Base-by-base conservation (phyloP, 2,797 vertebrate genomes). In the Sorex maritimensis region DNA sequence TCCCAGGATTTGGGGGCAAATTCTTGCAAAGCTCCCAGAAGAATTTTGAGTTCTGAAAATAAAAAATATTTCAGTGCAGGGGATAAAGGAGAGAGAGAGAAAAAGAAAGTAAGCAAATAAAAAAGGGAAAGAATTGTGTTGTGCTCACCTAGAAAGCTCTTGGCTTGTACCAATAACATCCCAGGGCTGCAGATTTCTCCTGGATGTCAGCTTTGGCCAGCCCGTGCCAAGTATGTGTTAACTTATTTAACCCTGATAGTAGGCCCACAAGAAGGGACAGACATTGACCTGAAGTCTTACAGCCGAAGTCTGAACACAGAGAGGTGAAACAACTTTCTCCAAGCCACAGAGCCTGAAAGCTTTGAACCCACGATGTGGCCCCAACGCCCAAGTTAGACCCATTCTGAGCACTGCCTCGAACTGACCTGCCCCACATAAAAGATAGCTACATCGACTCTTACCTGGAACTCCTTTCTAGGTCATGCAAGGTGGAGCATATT, bases 1-100 rank as follows among this genome's bases (percentile, higher is more conserved):
- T 95, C 95, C 92, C 89, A 94, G 95, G 92, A 96, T 90, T 92
- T 95, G 84, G 84, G 87, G 96, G 87, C 89, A 93, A 94, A 93
- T 95, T 96, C 90, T 96, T 94, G 88, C 92, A 94, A 88, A 88
- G 77, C 79, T 95, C 95, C 84, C 94, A 68, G 95, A 96, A 93
- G 92, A 74, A 95, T 93, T 95, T 95, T 95, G 86, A 95, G 72
- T 92, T 93, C 83, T 92, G 74, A 93, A 94, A 94, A 94, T 23
- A 86, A 95, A n/a, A 91, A 92, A 26, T 88, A 26, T 88, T 63
- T 46, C 28, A 0, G 34, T 67, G 65, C 55, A 68, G 58, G 8
- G 7, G 41, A 41, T 38, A 15, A 28, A 44, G n/a, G 23, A 26
- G 24, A 23, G 28, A 2, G 52, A 77, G n/a, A 17, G 17, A 12